These are phyloP conservation scores for Pharmacophagus antenor DNA, from an alignment of 2,888 invertebrate species.

Conservation along the genomic window DNA sequence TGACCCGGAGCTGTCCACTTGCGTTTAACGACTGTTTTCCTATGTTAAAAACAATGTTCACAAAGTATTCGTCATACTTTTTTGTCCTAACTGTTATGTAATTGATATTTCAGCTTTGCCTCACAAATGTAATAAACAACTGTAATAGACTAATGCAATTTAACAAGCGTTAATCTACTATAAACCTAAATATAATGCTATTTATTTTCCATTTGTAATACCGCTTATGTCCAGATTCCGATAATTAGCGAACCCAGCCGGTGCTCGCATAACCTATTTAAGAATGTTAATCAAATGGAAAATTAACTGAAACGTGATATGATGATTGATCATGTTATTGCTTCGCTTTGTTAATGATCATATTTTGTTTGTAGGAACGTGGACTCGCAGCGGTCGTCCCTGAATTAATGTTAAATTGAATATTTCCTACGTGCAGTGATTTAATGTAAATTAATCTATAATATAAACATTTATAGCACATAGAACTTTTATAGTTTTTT, in stretches of 20 bases:
- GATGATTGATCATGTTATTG: slow-evolving; percentile 13
- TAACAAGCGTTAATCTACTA: background rate
- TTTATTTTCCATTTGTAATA: slow-evolving; percentile 10
- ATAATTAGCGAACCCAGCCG: slow-evolving; percentile 14
- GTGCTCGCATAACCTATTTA: slow-evolving; percentile 22
- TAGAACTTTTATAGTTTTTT: background rate
- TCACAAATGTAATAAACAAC: no score
- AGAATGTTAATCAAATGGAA: slow-evolving; percentile 22
- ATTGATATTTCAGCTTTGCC: no score
- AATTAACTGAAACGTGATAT: slow-evolving; percentile 25
- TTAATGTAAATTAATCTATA: no score
- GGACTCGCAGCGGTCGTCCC: background rate
- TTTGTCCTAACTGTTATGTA: no score
- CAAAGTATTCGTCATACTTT: no score
- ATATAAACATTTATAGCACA: no score
- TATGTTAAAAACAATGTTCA: no score
- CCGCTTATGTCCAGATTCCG: slow-evolving; percentile 11
- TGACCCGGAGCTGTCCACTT: no score
- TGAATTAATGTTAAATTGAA: background rate
- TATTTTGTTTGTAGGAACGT: background rate
- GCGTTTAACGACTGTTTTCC: no score
- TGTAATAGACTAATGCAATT: background rate
- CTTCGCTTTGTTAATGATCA: slow-evolving; percentile 7
- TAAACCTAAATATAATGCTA: background rate
- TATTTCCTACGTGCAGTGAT: no score